Base-by-base conservation (phyloP, 30 jellyfish, hydroid and myxozoan genomes). In the Pseudorhiza aurosa region DNA sequence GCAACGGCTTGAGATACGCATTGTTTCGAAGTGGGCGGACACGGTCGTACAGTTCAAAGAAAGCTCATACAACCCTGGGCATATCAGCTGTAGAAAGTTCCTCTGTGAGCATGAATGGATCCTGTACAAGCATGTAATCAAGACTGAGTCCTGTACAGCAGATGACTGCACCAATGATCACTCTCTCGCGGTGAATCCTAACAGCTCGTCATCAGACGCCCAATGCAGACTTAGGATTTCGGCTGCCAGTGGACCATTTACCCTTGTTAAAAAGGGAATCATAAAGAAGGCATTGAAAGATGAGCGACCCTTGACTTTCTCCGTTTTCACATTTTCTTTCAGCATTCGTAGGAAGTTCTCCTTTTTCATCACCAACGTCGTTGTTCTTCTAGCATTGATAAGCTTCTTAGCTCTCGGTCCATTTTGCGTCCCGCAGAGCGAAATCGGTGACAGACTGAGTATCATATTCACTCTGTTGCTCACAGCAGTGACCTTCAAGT, bases 401-500 rank as follows among this genome's bases (percentile, higher is more conserved):
- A 69, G 91, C 37, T 40, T 78, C 22, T 65, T 87, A 29, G 87
- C 96, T 36, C 67, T 87, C 40, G 72, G 89, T 24, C 87, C 93
- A 53, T 87, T 87, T 33, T 90, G 95, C 26, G 87, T 87, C 69
- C 84, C 87, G 26, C 67, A 68, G 35, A 62, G 60, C 25, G 96
- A 87, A 32, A 81, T 62, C 26, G 96, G 96, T 21, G 87, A 87
- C 56, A 40, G 96, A 40, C 71, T 87, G 80, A 87, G 96, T 70
- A 89, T 87, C 50, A 87, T 90, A 8, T 79, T 68, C 57, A 87
- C 96, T 17, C 88, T 87, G 36, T 75, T 87, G 22, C 85, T 87
- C 35, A 87, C 96, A 30, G 96, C 87, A 0, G 96, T 87, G 17
- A 89, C 96, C 12, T 87, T 87, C 74, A 87, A 87, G 39, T 78